phyloP scores from a whole-genome alignment of 2,113 vertebrate species.

The Podarcis muralis region DNA sequence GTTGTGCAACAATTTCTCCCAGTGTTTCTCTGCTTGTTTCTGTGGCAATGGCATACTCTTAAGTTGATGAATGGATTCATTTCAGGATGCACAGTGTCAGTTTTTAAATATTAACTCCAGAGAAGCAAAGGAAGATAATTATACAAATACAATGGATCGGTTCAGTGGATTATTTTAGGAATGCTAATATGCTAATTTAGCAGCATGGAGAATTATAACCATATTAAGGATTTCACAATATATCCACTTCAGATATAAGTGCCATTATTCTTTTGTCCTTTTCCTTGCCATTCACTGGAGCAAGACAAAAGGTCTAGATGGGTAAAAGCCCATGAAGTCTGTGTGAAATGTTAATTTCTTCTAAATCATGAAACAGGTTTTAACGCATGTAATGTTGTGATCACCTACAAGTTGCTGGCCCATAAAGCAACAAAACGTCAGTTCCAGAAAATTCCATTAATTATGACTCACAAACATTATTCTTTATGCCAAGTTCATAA shows the following conservation, averaged over 20 bases:
- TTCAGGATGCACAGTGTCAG: conserved; percentile 21
- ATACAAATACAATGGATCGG: conserved; percentile 49
- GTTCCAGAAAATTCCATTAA: conserved; percentile 53
- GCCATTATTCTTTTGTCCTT: conserved; percentile 7
- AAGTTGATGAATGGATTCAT: conserved; percentile 56
- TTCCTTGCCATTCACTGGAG: conserved; percentile 45
- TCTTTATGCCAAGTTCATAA: conserved; percentile 67
- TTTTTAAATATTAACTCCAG: conserved; percentile 34
- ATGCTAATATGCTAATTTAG: conserved; percentile 47
- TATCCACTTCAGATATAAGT: conserved; percentile 16
- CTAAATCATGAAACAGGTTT: conserved; percentile 52
- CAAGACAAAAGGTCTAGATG: conserved; percentile 21
- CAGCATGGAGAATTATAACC: conserved; percentile 45
- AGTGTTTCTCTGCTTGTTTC: conserved; percentile 39
- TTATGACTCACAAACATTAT: conserved; percentile 58
- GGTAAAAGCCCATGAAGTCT: conserved; percentile 8
- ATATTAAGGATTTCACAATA: conserved; percentile 54
- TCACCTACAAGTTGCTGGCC: conserved; percentile 58
- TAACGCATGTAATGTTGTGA: conserved; percentile 34
- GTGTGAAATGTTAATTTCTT: conserved; percentile 44
- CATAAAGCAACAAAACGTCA: conserved; percentile 57
- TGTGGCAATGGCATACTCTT: conserved; percentile 18
- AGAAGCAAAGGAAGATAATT: conserved; percentile 47
- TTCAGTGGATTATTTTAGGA: conserved; percentile 44
- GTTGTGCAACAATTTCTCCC: conserved; percentile 9